Evolutionary conservation across 2,888 invertebrate genomes (phyloP).

Genomic region (Phania funesta): DNA sequence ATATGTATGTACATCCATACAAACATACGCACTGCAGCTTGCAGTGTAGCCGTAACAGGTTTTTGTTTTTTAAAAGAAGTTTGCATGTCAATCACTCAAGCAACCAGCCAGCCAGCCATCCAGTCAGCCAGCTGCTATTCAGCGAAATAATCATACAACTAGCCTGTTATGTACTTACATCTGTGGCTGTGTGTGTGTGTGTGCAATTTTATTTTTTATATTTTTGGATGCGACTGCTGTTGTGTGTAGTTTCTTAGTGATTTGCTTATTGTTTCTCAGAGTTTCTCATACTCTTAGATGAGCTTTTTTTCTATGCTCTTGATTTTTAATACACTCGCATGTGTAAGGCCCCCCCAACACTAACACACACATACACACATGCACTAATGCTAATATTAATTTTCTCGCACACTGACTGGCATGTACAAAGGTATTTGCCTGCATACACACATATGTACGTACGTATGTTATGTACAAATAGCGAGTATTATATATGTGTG

Average conservation of each 20-base stretch:
- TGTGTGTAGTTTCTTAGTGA: slow-evolving; percentile 45
- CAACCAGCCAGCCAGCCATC: slow-evolving; percentile 44
- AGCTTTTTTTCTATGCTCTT: slow-evolving; percentile 34
- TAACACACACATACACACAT: neutral
- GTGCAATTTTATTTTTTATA: slow-evolving; percentile 1
- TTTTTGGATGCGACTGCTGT: neutral
- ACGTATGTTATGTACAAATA: neutral
- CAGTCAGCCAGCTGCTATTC: slow-evolving; percentile 41
- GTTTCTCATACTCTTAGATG: slow-evolving; percentile 53
- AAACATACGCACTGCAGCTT: neutral
- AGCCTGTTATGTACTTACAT: slow-evolving; percentile 6
- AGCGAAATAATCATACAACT: slow-evolving; percentile 46
- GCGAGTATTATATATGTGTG: too few species aligned
- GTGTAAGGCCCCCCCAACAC: neutral
- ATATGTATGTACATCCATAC: neutral
- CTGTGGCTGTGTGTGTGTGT: neutral
- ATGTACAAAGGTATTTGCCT: too few species aligned
- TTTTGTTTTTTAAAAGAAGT: slow-evolving; percentile 55
- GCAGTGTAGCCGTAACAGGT: slow-evolving; percentile 54
- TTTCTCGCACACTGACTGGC: slow-evolving; percentile 14
- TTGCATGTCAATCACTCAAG: slow-evolving; percentile 65
- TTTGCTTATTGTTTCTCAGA: slow-evolving; percentile 60
- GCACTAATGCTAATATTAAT: neutral
- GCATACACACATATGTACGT: neutral
- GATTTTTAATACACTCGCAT: slow-evolving; percentile 25